Conservation (phyloP, 2,797 vertebrate species). For the Pseudochirops cupreus region DNA sequence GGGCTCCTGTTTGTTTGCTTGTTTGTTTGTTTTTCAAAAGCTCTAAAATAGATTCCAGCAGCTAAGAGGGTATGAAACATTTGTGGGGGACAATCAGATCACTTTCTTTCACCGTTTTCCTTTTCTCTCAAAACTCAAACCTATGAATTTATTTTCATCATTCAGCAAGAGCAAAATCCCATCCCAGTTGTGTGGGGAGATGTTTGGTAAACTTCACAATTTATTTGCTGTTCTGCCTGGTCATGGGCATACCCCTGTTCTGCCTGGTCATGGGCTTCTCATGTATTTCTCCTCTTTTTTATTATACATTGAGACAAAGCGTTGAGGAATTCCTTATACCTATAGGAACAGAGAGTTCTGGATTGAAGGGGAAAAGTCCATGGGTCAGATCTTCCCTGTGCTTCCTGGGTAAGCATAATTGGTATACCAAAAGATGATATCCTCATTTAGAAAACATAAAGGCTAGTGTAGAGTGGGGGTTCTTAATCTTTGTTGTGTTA, state of each 20-base stretch:
- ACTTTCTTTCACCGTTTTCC: background rate
- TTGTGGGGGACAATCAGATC: background rate
- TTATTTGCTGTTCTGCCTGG: slow-evolving; percentile 5
- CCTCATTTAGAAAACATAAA: background rate
- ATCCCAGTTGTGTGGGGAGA: background rate
- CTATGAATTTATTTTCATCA: slow-evolving; percentile 5
- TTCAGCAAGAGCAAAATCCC: background rate
- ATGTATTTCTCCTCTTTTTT: background rate
- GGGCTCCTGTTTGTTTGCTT: slow-evolving; percentile 1
- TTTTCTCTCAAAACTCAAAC: slow-evolving; percentile 20
- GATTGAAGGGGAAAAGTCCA: background rate
- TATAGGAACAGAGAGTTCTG: background rate
- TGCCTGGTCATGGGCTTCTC: background rate
- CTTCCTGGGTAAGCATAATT: background rate
- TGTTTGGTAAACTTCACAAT: background rate
- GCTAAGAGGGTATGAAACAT: background rate
- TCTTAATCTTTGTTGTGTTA: background rate
- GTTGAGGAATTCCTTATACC: background rate
- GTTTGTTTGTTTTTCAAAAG: background rate
- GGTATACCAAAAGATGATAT: background rate
- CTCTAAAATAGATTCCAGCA: slow-evolving; percentile 10
- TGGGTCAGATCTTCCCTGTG: background rate
- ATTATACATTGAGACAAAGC: background rate
- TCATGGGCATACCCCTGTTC: slow-evolving; percentile 26
- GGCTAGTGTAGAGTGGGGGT: background rate